Evolutionary conservation across 1,140 invertebrate species (phyloP).

Genomic region (Pantala flavescens): DNA sequence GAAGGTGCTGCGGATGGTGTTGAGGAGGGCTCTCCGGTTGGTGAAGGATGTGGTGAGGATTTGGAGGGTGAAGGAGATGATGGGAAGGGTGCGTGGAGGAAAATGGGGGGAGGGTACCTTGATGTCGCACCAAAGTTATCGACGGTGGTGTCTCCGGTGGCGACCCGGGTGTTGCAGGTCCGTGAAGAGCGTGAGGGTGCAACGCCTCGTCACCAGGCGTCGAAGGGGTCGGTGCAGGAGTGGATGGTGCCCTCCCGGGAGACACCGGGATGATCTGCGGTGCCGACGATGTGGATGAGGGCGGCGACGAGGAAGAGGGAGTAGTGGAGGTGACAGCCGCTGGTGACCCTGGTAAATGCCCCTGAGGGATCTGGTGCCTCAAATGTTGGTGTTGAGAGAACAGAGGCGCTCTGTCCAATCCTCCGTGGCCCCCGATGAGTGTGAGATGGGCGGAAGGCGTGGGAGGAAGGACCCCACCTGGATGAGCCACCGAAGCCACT

Average conservation of each 20-base stretch:
- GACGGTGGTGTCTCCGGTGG: conserved; percentile 68
- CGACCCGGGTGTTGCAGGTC: conserved; percentile 46
- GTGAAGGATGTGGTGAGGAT: conserved; percentile 31
- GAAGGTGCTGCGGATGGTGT: conserved; percentile 26
- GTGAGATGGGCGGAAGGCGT: conserved; percentile 18
- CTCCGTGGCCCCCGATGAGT: conserved; percentile 18
- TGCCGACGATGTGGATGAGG: conserved; percentile 17
- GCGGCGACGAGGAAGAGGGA: conserved; percentile 18
- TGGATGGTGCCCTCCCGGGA: conserved; percentile 35
- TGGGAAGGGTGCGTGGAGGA: conserved; percentile 24
- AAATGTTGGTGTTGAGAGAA: background rate
- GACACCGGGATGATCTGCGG: background rate
- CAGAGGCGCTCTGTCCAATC: conserved; percentile 14
- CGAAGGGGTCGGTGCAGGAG: conserved; percentile 41
- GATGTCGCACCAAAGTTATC: conserved; percentile 22
- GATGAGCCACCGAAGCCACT: conserved; percentile 14
- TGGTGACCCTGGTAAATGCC: conserved; percentile 18
- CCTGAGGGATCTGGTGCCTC: conserved; percentile 15
- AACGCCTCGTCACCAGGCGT: conserved; percentile 34
- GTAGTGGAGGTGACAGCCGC: conserved; percentile 16
- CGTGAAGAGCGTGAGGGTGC: conserved; percentile 33
- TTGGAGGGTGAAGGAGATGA: conserved; percentile 40
- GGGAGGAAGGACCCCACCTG: background rate
- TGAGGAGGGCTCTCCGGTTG: conserved; percentile 25
- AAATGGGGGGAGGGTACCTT: conserved; percentile 4